Percentiles rank a stretch among this genome's conserved stretches.
These are phyloP conservation scores for Oasisia sp. DNA, from an alignment of 2,888 invertebrate genomes.

Conservation along the genomic window DNA sequence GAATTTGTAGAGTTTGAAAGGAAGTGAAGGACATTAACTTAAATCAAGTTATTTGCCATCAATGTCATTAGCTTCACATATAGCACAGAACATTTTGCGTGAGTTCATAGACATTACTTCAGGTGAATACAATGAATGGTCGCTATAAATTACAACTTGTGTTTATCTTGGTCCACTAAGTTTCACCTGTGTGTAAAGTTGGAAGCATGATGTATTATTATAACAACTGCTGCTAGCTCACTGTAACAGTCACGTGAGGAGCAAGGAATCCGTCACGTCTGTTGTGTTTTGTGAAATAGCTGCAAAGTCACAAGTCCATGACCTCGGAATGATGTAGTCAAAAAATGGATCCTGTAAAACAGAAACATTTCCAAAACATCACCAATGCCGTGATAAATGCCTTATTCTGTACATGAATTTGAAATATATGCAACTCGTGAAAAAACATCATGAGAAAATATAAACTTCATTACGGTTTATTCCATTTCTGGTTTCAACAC, in stretches of 20 bases:
- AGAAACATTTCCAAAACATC: constrained; percentile 31
- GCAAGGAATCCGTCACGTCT: neutral
- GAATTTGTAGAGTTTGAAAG: neutral
- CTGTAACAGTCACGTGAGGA: neutral
- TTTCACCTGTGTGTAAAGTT: neutral
- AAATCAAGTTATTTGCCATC: neutral
- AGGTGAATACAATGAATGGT: neutral
- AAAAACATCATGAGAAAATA: neutral
- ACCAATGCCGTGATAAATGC: constrained; percentile 18
- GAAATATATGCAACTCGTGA: neutral
- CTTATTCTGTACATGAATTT: neutral
- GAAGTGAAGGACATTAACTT: neutral
- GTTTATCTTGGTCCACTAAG: neutral
- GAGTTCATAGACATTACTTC: neutral
- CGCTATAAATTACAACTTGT: neutral
- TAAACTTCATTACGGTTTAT: constrained; percentile 1
- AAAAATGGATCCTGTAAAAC: constrained; percentile 62
- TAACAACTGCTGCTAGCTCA: neutral
- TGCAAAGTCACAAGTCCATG: constrained; percentile 63
- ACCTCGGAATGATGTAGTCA: constrained; percentile 70
- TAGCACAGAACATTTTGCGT: neutral
- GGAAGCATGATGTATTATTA: neutral
- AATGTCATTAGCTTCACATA: neutral
- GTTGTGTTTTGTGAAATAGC: neutral
- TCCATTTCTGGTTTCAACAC: neutral